A percentile compares a stretch with the other conserved stretches of the same genome.
These are phyloP conservation scores for Anisognathus igniventris DNA, from an alignment of 2,797 vertebrate species.

Conservation along the genomic window DNA sequence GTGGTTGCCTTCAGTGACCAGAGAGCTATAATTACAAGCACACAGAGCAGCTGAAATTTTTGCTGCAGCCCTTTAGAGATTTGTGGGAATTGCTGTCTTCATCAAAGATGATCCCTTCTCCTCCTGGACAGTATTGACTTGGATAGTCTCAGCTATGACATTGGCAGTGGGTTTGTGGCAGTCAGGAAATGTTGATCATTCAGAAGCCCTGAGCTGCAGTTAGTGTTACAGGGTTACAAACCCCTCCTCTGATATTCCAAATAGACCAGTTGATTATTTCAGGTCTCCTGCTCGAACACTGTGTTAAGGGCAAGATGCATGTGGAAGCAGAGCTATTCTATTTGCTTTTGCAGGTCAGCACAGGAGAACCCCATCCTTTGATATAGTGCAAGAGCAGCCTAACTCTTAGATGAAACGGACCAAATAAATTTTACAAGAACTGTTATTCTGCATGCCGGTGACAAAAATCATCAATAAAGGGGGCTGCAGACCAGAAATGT, in stretches of 20 bases:
- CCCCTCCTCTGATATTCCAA: not conserved
- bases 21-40: not conserved
- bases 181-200: not conserved
- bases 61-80: not conserved
- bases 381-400: not conserved
- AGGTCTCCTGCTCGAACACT: not conserved
- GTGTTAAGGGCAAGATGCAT: accelerated
- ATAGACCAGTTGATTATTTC: accelerated
- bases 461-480: not conserved
- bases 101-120: not conserved
- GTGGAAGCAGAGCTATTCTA: not conserved
- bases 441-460: not conserved
- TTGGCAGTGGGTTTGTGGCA: not conserved
- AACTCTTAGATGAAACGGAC: not conserved
- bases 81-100: not conserved
- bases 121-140: not conserved
- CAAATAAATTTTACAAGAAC: not conserved
- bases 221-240: not conserved
- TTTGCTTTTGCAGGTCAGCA: not conserved
- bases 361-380: not conserved
- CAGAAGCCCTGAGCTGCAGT: not conserved
- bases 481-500: not conserved
- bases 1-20: not conserved
- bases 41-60: not conserved
- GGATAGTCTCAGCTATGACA: not conserved